Evolutionary conservation across 2,888 invertebrate genomes (phyloP), one percentile per base, ranked within the genome.

Genomic region (Lysandra bellargus): DNA sequence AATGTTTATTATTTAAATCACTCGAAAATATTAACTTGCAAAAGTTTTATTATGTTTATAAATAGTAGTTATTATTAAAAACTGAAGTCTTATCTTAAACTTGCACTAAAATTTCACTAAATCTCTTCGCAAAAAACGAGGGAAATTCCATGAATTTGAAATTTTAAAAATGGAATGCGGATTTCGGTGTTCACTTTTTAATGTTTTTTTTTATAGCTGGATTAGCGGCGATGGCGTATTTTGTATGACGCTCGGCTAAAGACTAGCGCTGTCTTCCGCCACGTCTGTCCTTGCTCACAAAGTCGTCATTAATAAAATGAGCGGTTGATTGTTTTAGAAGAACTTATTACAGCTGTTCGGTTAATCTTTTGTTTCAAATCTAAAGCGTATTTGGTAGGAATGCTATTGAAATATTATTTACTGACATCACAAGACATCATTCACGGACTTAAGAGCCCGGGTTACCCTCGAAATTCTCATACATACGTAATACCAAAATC

Each of bases 281-380:
- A 49, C 57, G 57, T 53, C 78, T 79, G 82, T 80, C 83, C 83
- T 83, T 81, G 81, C 78, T 61, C 61, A 72, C 80, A 80, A 73
- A 76, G 77, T 79, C 80, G 81, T 79, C 80, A 82, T 82, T 82
- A 80, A 81, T 79, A 82, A 81, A 83, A 82, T 79, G 80, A 80
- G 75, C 78, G 77, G 78, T 82, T 81, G 82, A 82, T 82, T 82
- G 79, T 82, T 81, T 82, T 81, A 79, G 80, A 81, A 80, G 81
- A 81, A 64, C 79, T 78, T 80, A 74, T 53, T 77, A 80, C 75
- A 64, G 72, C 53, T 76, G 72, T 78, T 77, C 85, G 23, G 79
- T 83, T 37, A 53, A 75, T 44, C 75, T 44, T 75, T 75, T 75
- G 75, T 75, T 49, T 49, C 2, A 75, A 75, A 44, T 76, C 76